Evolutionary conservation across 2,113 vertebrate genomes (phyloP), one percentile per base, ranked within the genome.

Genomic region (Nothocercus nigrocapillus): DNA sequence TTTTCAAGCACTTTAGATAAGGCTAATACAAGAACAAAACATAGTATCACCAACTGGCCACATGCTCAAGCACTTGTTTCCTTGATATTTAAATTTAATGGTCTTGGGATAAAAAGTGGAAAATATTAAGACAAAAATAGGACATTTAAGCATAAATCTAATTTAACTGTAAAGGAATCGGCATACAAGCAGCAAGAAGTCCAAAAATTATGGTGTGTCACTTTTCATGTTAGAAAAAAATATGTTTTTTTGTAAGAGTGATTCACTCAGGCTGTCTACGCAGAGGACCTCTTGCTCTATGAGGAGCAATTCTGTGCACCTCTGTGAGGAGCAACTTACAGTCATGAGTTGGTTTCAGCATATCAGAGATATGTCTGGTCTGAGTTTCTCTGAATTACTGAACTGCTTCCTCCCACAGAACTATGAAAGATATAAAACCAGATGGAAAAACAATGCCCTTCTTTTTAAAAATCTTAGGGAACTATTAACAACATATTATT

Each of bases 1-100:
- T 94, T 94, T 85, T 30, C 49, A 82, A 96, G 62, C 72, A 61
- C 42, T 96, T 96, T 69, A 96, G 91, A 91, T 96, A 94, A 95
- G 64, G 63, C 66, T 89, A 95, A 97, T 77, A 67, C 30, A 85
- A 53, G 38, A 92, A 77, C 12, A 81, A 96, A 95, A 76, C 24
- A 25, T 90, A 90, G 84, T 38, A 78, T 34, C 42, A 70, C 51
- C 90, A 90, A 93, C 85, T 63, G 54, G 68, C 45, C 49, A 53
- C 30, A 84, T 85, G 61, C 22, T 75, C 28, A 94, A 91, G 56
- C 36, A 78, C 42, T 93, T 94, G 27, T 85, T 95, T 95, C 42
- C 61, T 85, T 89, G 56, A 94, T 93, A 79, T 62, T 94, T 88
- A 85, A 76, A 16, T 91, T 94, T 73, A 78, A 94, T 88, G 34